These are phyloP conservation scores for Anableps anableps DNA, from an alignment of 2,797 vertebrate genomes.

Conservation along the genomic window DNA sequence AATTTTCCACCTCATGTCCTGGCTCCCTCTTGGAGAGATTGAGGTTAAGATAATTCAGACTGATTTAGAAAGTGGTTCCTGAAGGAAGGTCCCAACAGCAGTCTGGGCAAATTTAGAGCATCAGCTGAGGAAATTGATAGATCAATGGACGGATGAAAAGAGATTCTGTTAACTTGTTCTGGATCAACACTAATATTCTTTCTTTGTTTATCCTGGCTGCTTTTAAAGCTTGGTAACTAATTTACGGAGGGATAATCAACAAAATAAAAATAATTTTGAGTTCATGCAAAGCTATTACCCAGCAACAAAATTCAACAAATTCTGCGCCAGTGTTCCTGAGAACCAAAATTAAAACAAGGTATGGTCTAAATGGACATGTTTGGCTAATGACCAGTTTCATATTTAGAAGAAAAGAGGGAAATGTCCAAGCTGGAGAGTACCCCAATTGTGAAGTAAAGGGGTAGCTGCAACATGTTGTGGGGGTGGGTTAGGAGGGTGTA, in stretches of 20 bases:
- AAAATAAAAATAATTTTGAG: neutral
- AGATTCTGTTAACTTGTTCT: neutral
- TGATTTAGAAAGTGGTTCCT: conserved; percentile 47
- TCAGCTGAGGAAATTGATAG: conserved; percentile 10
- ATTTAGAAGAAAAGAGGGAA: neutral
- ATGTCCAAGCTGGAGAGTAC: neutral
- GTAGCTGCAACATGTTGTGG: too few species aligned
- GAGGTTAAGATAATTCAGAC: conserved; percentile 37
- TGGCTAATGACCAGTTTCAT: neutral
- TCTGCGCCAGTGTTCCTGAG: neutral
- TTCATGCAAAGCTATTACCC: neutral
- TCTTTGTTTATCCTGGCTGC: neutral
- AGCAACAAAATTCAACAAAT: neutral
- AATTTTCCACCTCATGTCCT: conserved; percentile 68
- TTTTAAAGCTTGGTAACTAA: neutral
- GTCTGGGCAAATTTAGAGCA: neutral
- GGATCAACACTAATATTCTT: neutral
- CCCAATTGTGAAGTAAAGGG: neutral
- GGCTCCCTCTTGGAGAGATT: conserved; percentile 42
- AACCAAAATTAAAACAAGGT: neutral
- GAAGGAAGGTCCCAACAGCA: conserved; percentile 8
- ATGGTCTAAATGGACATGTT: neutral
- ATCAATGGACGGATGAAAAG: neutral
- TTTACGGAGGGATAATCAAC: neutral
- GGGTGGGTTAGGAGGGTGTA: too few species aligned